Evolutionary conservation across 2,888 invertebrate genomes (phyloP).

Genomic region (Campoplex capitator): DNA sequence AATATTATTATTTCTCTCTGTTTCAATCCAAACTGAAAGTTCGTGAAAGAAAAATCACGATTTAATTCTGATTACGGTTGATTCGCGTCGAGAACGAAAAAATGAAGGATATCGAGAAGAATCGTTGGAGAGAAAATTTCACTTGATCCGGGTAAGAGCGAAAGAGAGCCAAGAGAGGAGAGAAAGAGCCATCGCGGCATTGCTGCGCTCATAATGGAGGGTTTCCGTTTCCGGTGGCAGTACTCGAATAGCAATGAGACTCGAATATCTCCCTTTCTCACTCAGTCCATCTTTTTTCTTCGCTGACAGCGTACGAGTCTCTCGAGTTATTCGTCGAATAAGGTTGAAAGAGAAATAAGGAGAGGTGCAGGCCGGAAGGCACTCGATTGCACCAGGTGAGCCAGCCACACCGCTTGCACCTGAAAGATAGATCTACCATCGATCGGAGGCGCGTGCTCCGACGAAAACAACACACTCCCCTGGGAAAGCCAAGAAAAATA

Average conservation of each 20-base stretch:
- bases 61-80: background rate
- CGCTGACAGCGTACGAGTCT: conserved; percentile 50
- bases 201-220: conserved; percentile 75
- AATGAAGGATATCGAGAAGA: background rate
- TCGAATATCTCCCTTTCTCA: conserved; percentile 56
- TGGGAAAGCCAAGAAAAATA: background rate
- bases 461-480: background rate
- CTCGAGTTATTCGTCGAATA: conserved; percentile 7
- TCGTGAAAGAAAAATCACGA: background rate
- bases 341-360: conserved; percentile 5
- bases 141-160: conserved; percentile 69
- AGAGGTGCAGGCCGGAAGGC: conserved; percentile 68
- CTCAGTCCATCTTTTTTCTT: conserved; percentile 46
- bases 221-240: conserved; percentile 81
- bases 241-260: conserved; percentile 80
- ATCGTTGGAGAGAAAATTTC: conserved; percentile 64
- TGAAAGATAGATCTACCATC: conserved; percentile 30
- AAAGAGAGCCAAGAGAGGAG: conserved; percentile 52
- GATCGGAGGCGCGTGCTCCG: conserved; percentile 44
- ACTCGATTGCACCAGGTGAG: conserved; percentile 69
- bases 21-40: too few species aligned
- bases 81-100: too few species aligned
- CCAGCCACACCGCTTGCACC: conserved; percentile 40
- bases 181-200: conserved; percentile 30
- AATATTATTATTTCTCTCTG: background rate